Conservation (phyloP, 2,888 invertebrate genomes). For the Netelia fuscicornis region DNA sequence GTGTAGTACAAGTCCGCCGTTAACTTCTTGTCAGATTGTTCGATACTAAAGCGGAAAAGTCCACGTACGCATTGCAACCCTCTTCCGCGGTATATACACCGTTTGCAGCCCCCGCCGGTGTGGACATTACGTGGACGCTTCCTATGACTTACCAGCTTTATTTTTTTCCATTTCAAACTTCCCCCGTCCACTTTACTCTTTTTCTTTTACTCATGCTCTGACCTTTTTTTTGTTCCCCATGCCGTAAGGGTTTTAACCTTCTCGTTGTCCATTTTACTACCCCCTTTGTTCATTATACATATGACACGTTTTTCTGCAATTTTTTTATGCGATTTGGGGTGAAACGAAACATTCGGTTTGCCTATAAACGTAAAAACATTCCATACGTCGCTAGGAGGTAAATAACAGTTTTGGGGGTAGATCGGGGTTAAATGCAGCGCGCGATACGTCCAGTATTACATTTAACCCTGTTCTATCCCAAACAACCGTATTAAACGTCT, state of each 20-base stretch:
- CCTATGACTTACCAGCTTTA: conserved; percentile 26
- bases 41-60: conserved; percentile 55
- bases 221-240: neutral
- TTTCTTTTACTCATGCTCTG: neutral
- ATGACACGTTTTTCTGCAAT: neutral
- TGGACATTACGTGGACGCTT: conserved; percentile 64
- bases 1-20: neutral
- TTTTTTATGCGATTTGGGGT: no score
- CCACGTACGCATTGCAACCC: conserved; percentile 38
- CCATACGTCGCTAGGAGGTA: no score
- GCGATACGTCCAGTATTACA: no score
- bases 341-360: no score
- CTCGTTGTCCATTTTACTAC: neutral
- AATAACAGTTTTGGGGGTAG: no score
- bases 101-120: conserved; percentile 18
- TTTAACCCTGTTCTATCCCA: no score
- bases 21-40: conserved; percentile 45
- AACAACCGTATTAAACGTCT: no score
- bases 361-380: no score
- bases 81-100: neutral
- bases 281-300: neutral
- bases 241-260: neutral
- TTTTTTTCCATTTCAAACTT: neutral
- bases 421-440: no score
- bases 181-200: neutral